Evolutionary conservation across 2,113 vertebrate genomes (phyloP).

Genomic region (Copsychus sechellarum): DNA sequence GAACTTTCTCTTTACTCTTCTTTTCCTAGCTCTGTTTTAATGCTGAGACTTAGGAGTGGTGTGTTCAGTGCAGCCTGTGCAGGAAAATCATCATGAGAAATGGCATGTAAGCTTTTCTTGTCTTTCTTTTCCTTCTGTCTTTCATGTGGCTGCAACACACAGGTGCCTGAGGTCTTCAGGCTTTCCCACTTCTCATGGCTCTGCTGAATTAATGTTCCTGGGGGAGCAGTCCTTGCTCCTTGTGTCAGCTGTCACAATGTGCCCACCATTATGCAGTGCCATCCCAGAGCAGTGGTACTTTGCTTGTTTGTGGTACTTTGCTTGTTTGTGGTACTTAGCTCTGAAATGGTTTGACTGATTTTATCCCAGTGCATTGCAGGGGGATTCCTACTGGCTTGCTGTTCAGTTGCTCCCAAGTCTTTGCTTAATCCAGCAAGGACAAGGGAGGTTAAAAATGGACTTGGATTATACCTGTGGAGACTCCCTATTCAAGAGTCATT

Average conservation of each 20-base stretch:
- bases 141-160: not conserved
- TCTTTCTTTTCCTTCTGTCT: not conserved
- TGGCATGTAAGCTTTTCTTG: not conserved
- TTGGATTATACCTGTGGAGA: not conserved
- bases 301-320: accelerated
- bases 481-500: not conserved
- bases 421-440: not conserved
- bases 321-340: not conserved
- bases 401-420: not conserved
- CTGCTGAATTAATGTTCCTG: not conserved
- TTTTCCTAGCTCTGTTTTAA: not conserved
- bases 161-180: not conserved
- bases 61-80: not conserved
- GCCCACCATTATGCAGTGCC: not conserved
- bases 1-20: not conserved
- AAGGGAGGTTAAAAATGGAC: not conserved
- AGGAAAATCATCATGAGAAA: not conserved
- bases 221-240: not conserved
- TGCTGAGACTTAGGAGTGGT: not conserved
- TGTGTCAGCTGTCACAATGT: accelerated
- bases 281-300: accelerated
- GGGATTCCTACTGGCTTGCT: not conserved
- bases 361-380: not conserved
- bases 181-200: not conserved
- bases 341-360: not conserved